Base-by-base conservation (phyloP, 1,140 invertebrate species). In the Leptinotarsa undecemlineata region DNA sequence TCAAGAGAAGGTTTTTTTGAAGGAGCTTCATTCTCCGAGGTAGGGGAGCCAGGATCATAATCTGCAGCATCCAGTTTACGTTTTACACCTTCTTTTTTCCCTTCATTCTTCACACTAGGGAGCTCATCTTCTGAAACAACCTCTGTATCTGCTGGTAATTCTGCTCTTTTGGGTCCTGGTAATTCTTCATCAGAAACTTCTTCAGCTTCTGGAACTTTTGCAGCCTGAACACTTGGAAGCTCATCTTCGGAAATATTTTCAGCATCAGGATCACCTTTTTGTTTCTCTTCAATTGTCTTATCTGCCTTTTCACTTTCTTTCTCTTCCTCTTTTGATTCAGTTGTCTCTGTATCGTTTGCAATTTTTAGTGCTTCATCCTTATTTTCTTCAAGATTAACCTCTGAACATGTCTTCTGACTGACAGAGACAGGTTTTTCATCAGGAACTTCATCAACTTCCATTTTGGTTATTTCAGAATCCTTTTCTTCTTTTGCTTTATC, bases 111-210 rank as follows among this genome's bases (percentile, higher is more conserved):
- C 33, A 88, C 85, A 74, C 87, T 86, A 23, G 92, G 92, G 33
- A 94, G 82, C 85, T 94, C 93, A 85, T 94, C 93, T 82, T 94
- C 93, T 1, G 93, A 94, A 3, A 95, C 93, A 3, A 93, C 81
- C 81, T 94, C 93, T 0, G 92, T 94, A 85, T 94, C 92, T 19
- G 90, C 89, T 2, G 92, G 92, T n/a, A 94, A 82, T 82, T 94
- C 92, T 64, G 92, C 92, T 48, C 92, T 87, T 78, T 92, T 90
- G 0, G 92, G 90, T 1, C 90, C 92, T 21, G 93, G 93, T 6
- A 94, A 83, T 85, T 94, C 93, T 85, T 94, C 91, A 79, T 92
- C 91, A 0, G 90, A 92, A 3, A 92, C 90, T 74, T 91, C 90
- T 84, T 92, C 91, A 23, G 91, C 91, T 82, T 90, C 89, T 47